Evolutionary conservation across 2,888 invertebrate genomes (phyloP).

Genomic region (Holacanthella duospinosa): DNA sequence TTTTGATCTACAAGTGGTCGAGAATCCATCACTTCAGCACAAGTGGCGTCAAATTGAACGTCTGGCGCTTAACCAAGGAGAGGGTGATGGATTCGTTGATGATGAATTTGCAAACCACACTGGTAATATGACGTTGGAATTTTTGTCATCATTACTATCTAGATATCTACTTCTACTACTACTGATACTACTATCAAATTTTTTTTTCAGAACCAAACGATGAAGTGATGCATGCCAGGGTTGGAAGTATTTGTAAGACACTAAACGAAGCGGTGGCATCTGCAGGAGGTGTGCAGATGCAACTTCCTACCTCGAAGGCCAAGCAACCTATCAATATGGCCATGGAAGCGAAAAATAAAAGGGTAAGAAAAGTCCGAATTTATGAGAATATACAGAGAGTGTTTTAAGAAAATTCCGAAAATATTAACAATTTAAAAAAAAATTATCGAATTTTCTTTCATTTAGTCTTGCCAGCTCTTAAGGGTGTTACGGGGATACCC

Average conservation of each 20-base stretch:
- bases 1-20: slow-evolving; percentile 20
- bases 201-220: slow-evolving; percentile 23
- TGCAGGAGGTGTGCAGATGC: background rate
- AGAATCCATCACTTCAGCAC: slow-evolving; percentile 26
- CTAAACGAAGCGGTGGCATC: slow-evolving; percentile 8
- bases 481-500: no score
- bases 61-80: slow-evolving; percentile 17
- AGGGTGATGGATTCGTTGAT: slow-evolving; percentile 14
- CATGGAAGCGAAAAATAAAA: slow-evolving; percentile 24
- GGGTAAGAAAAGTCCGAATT: slow-evolving; percentile 16
- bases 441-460: no score
- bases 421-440: no score
- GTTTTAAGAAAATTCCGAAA: no score
- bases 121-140: slow-evolving; percentile 11
- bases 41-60: slow-evolving; percentile 25
- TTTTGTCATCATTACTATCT: background rate
- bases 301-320: background rate
- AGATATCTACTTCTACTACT: background rate
- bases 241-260: slow-evolving; percentile 15
- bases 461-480: no score
- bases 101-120: slow-evolving; percentile 25
- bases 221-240: slow-evolving; percentile 19
- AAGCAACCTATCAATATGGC: slow-evolving; percentile 18
- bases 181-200: background rate
- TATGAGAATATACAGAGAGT: no score